Conservation (phyloP, 2,113 vertebrate species). For the human region GRCh38 chr1:219938501-219939000, state of each 20-base stretch:
- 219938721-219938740: neutral
- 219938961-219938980: neutral
- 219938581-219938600: neutral
- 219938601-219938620: neutral
- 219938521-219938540: neutral
- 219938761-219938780: neutral
- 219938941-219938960: accelerated
- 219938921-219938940: neutral
- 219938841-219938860: neutral
- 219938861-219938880: neutral
- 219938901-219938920: neutral
- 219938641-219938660: neutral
- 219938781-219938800: neutral
- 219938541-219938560: neutral
- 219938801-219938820: neutral
- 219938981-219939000: neutral
- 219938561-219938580: neutral
- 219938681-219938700: neutral
- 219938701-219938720: neutral
- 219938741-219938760: neutral
- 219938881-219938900: neutral
- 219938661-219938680: neutral
- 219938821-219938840: neutral
- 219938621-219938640: neutral
- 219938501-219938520: neutral